Base-by-base conservation (phyloP, 2,113 vertebrate genomes). In the Taurulus bubalis region DNA sequence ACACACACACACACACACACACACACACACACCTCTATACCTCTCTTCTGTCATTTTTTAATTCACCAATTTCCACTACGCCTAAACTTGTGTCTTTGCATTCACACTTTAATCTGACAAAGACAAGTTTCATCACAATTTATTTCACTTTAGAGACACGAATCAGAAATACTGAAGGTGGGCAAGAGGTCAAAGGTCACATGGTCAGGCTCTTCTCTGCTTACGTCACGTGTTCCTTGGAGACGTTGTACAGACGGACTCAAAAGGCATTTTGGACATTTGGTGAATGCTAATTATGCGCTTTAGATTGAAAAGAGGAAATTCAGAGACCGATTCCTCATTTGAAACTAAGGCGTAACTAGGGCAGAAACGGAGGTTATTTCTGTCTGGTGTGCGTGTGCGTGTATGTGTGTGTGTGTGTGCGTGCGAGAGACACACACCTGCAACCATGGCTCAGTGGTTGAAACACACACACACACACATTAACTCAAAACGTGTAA, bases 361-460 rank as follows among this genome's bases (percentile, higher is more conserved):
- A 30, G 53, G 32, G 34, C 24, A 55, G 77, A 79, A 73, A 75
- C 32, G 22, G 20, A 6, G 45, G 14, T 40, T 85, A 81, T 85
- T 77, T 89, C 63, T 75, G 79, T 73, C 47, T 45, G 4, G 49
- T 30, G 42, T 45, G 71, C 51, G 74, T 30, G 38, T 30, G 20
- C 11, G 15, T 34, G 8, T 12, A 22, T 26, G 64, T 16, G 26
- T 42, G 64, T 38, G 40, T 49, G 66, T 60, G 73, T 34, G 73
- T 28, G 18, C 9, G 10, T 32, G 7, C 15, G 26, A n/a, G 62
- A 7, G 72, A 49, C 62, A 32, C 74, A 85, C 72, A 90, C 77
- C 79, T 86, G 75, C 74, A 86, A n/a, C 64, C 69, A 79, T 2
- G 64, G 72, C 80, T 77, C 71, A 79, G 70, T 32, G 53, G 58